Conservation (phyloP, 1,140 invertebrate genomes). For the Campodea augens region DNA sequence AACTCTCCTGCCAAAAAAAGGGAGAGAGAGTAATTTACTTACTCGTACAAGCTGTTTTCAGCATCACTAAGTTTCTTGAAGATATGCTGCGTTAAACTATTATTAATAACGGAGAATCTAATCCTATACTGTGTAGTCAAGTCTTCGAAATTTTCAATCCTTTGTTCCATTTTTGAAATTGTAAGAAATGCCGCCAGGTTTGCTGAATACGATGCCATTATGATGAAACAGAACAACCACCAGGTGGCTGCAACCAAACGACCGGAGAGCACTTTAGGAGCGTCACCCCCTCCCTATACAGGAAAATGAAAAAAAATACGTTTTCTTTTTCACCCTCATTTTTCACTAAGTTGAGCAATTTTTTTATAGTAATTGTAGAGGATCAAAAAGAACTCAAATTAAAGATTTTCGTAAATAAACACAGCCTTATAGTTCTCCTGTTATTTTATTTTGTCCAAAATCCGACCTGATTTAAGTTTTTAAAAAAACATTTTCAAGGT, state of each 20-base stretch:
- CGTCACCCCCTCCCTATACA: constrained; percentile 68
- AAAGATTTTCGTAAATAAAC: too few species aligned
- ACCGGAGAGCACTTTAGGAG: constrained; percentile 84
- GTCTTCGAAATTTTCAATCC: constrained; percentile 81
- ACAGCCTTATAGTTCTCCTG: too few species aligned
- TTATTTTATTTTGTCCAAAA: too few species aligned
- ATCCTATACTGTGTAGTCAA: constrained; percentile 88
- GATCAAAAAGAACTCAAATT: too few species aligned
- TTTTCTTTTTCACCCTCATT: too few species aligned
- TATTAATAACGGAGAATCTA: constrained; percentile 71
- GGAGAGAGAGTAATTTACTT: too few species aligned
- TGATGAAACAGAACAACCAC: constrained; percentile 96
- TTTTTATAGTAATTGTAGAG: too few species aligned
- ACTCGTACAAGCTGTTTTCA: constrained; percentile 88
- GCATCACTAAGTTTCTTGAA: constrained; percentile 92
- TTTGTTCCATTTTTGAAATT: constrained; percentile 75
- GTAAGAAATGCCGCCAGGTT: constrained; percentile 89
- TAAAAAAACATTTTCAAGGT: too few species aligned
- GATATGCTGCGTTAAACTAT: constrained; percentile 73
- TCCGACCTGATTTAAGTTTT: too few species aligned
- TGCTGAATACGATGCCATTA: constrained; percentile 95
- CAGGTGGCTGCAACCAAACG: constrained; percentile 83
- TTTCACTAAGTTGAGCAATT: too few species aligned
- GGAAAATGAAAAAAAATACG: too few species aligned
- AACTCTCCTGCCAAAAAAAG: too few species aligned